Base-by-base conservation (phyloP, 2,888 invertebrate species). In the Standfussiana lucernea region DNA sequence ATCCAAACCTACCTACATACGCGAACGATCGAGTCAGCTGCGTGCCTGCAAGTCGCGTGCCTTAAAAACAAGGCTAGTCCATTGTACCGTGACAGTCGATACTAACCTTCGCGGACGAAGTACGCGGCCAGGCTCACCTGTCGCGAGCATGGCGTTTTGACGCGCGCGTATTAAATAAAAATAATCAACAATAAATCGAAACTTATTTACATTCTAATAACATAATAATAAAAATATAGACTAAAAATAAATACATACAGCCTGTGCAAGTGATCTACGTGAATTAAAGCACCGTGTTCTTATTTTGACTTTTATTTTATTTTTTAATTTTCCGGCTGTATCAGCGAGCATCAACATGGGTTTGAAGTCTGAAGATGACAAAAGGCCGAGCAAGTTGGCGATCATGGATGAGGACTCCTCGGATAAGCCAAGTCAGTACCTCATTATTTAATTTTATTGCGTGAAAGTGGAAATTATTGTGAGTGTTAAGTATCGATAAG, bases 341-440 rank as follows among this genome's bases (percentile, higher is more conserved):
- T 72, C 91, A 91, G 96, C 95, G 95, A 18, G 32, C 28, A 95
- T 92, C 93, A 95, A 92, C 92, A 96, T 96, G 96, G 96, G 96
- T 91, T 93, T 97, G 90, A 96, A 94, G 88, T 90, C 93, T 72
- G 96, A 96, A 86, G 96, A 96, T 88, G 95, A 95, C 86, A 96
- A 95, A 88, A 91, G 95, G 90, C 96, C 96, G 59, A 97, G 97
- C 93, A 97, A 96, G 89, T 87, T 97, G 93, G 96, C 96, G 84
- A 97, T 97, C 88, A 96, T 97, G 95, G 96, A 97, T 90, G 96
- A 96, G 82, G 96, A 96, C 65, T 86, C 90, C 70, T 93, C 95
- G 35, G 94, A 94, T 86, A 89, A 89, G 75, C 95, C 96, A 95
- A 90, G 97, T 97, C 84, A 96, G 96, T 95, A 79, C 62, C 69